Evolutionary conservation across 64 coral and sea anemone species (phyloP).

Genomic region (Montipora cactus): DNA sequence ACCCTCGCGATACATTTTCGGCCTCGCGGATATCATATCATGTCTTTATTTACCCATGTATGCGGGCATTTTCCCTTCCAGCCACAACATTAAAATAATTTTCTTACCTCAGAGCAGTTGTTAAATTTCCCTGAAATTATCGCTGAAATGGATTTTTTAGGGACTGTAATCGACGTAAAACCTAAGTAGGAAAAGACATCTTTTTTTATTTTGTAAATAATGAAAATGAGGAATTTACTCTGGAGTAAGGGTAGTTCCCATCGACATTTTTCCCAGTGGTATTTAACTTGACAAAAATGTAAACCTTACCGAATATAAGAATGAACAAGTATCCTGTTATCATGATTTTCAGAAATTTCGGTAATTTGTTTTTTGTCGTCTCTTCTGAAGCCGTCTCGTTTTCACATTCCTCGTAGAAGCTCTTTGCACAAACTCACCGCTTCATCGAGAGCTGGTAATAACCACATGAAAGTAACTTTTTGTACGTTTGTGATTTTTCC

Average conservation of each 20-base stretch:
- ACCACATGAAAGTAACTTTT: not conserved
- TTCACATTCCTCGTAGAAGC: not conserved
- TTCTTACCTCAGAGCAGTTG: slow-evolving; percentile 18
- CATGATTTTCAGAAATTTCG: not conserved
- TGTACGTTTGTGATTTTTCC: not conserved
- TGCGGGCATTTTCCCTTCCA: too few relatives aligned
- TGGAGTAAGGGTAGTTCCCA: not conserved
- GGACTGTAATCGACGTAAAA: not conserved
- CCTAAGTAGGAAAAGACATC: not conserved
- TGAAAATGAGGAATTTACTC: not conserved
- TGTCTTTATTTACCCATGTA: not conserved
- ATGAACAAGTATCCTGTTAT: not conserved
- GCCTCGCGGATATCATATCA: not conserved
- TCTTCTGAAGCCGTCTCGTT: not conserved
- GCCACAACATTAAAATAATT: too few relatives aligned
- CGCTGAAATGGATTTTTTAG: not conserved
- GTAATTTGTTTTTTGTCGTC: not conserved
- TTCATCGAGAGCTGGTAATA: not conserved
- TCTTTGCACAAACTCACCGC: not conserved
- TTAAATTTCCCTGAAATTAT: slow-evolving; percentile 1
- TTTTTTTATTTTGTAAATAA: not conserved
- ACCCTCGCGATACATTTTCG: not conserved
- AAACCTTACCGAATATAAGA: not conserved
- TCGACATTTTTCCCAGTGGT: not conserved
- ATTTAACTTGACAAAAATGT: not conserved